These are phyloP conservation scores for Erythrolamprus reginae DNA, from an alignment of 2,113 vertebrate genomes.

Conservation along the genomic window DNA sequence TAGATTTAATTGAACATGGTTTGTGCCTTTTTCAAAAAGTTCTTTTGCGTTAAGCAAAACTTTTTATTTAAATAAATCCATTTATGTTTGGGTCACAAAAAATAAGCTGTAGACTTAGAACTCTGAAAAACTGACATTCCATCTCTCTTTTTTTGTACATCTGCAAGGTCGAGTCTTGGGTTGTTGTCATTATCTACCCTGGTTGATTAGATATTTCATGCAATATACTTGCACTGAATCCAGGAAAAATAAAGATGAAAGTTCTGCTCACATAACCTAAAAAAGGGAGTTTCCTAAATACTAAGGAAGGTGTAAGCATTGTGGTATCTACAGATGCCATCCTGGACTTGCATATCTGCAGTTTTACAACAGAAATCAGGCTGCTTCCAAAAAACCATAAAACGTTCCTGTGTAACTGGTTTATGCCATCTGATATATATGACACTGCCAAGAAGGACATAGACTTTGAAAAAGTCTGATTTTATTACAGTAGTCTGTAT, in stretches of 20 bases:
- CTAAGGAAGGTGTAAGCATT: neutral
- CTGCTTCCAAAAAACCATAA: neutral
- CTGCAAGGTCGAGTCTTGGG: neutral
- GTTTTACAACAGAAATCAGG: neutral
- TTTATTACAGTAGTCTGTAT: neutral
- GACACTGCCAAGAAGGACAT: neutral
- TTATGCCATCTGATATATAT: neutral
- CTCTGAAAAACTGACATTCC: neutral
- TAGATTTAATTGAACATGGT: neutral
- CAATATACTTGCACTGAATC: neutral
- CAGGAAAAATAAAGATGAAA: neutral
- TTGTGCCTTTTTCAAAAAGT: neutral
- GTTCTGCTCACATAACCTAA: neutral
- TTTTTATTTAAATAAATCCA: neutral
- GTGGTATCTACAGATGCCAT: neutral
- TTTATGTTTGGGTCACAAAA: neutral
- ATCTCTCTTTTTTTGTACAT: neutral
- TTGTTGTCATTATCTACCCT: neutral
- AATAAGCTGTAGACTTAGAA: neutral
- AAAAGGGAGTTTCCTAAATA: neutral
- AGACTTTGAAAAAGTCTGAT: neutral
- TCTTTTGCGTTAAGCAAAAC: neutral
- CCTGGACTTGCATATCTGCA: neutral
- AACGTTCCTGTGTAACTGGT: neutral
- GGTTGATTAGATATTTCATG: neutral